These are phyloP conservation scores for Latrodectus elegans DNA, from an alignment of 2,888 invertebrate genomes.

Conservation along the genomic window DNA sequence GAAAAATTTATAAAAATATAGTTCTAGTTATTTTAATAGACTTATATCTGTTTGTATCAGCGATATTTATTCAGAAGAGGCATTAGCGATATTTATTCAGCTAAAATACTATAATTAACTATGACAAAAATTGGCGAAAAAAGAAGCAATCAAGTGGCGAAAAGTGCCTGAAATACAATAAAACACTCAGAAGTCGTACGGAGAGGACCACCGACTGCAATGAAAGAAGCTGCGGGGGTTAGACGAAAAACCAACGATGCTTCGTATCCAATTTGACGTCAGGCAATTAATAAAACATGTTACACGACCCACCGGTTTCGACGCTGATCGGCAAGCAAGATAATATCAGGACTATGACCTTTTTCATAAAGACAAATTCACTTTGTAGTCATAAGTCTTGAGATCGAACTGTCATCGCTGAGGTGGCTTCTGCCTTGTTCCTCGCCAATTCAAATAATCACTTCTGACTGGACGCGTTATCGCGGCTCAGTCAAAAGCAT, in stretches of 20 bases:
- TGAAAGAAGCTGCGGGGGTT: conserved; percentile 44
- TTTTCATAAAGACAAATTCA: conserved; percentile 60
- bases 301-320: conserved; percentile 60
- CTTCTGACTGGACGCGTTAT: conserved; percentile 3
- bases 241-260: conserved; percentile 53
- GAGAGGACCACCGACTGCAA: not conserved
- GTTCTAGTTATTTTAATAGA: too few species aligned
- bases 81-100: too few species aligned
- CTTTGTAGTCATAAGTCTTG: conserved; percentile 56
- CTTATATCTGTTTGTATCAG: too few species aligned
- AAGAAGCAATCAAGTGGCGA: not conserved
- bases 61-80: too few species aligned
- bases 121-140: not conserved
- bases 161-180: not conserved
- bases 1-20: too few species aligned
- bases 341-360: conserved; percentile 53
- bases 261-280: conserved; percentile 37
- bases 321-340: conserved; percentile 48
- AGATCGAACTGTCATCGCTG: conserved; percentile 62
- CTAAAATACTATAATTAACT: not conserved
- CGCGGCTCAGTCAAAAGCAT: not conserved
- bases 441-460: not conserved
- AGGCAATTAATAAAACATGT: conserved; percentile 65
- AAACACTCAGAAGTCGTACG: not conserved
- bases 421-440: not conserved